A percentile compares a stretch with the other conserved stretches of the same genome.
Evolutionary conservation across 1,140 invertebrate species (phyloP).

Genomic region (Drosophila orosa): DNA sequence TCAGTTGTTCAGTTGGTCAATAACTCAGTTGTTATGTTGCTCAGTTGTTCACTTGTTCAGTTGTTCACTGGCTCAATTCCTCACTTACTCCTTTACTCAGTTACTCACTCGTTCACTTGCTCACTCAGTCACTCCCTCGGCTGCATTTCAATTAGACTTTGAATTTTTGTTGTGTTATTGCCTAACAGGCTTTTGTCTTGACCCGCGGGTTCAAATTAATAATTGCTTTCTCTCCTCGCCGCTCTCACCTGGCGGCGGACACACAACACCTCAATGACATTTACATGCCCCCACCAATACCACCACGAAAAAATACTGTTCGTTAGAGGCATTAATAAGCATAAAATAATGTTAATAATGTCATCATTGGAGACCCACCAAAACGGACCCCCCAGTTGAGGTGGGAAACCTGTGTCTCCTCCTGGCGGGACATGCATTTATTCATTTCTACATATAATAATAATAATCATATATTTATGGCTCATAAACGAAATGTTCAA

Average conservation of each 20-base stretch:
- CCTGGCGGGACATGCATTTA: constrained; percentile 49
- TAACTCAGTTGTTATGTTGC: neutral
- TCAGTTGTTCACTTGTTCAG: too few relatives aligned
- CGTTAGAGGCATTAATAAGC: constrained; percentile 72
- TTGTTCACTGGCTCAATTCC: too few relatives aligned
- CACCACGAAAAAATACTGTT: constrained; percentile 49
- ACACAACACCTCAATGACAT: constrained; percentile 75
- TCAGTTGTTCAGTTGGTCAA: neutral
- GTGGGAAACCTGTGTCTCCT: constrained; percentile 24
- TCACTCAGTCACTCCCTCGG: constrained; percentile 19
- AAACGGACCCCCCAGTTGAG: constrained; percentile 57
- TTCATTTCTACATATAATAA: constrained; percentile 54
- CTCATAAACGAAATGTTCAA: constrained; percentile 65
- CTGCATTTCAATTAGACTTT: constrained; percentile 53
- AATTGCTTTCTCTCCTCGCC: constrained; percentile 49
- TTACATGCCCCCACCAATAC: constrained; percentile 46
- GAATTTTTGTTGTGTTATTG: neutral
- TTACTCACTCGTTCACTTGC: neutral
- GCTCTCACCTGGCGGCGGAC: neutral
- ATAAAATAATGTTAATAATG: constrained; percentile 80
- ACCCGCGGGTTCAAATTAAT: constrained; percentile 70
- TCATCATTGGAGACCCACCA: constrained; percentile 54
- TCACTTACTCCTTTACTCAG: neutral
- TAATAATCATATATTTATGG: constrained; percentile 65
- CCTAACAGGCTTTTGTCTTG: constrained; percentile 45